phyloP scores from a whole-genome alignment of 2,888 invertebrate species.

The Disparrhopalites patrizii region DNA sequence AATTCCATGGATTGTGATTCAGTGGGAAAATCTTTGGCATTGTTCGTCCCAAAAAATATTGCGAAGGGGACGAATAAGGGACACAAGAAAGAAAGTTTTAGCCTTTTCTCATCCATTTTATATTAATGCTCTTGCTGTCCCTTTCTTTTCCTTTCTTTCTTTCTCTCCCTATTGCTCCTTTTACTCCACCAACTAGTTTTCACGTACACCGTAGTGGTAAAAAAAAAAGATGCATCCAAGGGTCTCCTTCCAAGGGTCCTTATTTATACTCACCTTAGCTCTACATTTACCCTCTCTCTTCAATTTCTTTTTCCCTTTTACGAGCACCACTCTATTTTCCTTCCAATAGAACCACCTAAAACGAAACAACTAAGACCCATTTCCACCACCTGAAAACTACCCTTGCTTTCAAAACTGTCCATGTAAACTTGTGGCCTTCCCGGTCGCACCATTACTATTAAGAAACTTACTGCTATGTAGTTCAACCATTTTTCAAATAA shows the following conservation, averaged over 20 bases:
- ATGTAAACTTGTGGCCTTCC: background rate
- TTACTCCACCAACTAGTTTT: background rate
- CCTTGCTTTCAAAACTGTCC: background rate
- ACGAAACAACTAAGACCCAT: slow-evolving; percentile 10
- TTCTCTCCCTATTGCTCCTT: slow-evolving; percentile 6
- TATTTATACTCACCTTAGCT: background rate
- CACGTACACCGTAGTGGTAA: background rate
- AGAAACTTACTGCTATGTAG: too few species aligned
- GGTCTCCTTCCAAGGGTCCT: slow-evolving; percentile 8
- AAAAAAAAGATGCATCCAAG: background rate
- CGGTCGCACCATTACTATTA: background rate
- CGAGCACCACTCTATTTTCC: background rate
- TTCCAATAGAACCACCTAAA: background rate
- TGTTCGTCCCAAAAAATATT: slow-evolving; percentile 6
- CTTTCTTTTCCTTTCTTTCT: too few species aligned
- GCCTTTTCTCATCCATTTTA: slow-evolving; percentile 18
- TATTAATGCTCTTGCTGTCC: too few species aligned
- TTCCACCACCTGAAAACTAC: slow-evolving; percentile 18
- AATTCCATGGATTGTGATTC: slow-evolving; percentile 8
- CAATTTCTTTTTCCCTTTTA: background rate
- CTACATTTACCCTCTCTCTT: background rate
- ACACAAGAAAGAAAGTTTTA: slow-evolving; percentile 11
- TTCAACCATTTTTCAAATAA: too few species aligned
- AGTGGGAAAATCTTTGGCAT: background rate
- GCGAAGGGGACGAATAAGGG: background rate